phyloP scores from a whole-genome alignment of 2,797 vertebrate genomes.

The Masticophis lateralis region DNA sequence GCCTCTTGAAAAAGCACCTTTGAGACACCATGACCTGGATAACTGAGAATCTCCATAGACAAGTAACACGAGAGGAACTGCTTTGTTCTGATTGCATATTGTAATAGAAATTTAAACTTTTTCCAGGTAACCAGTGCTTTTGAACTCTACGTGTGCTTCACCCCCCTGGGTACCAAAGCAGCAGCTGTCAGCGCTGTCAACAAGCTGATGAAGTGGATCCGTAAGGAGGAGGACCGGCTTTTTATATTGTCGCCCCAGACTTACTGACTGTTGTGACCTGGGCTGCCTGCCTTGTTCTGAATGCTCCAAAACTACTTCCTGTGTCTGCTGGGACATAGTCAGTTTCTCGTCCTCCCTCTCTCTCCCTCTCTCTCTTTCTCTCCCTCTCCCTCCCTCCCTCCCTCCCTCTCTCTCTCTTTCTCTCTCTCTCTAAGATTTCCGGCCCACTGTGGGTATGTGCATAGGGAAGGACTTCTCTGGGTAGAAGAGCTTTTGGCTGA shows the following conservation, averaged over 20 bases:
- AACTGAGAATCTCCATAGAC: background rate
- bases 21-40: background rate
- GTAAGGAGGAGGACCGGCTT: conserved; percentile 94
- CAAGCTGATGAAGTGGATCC: conserved; percentile 98
- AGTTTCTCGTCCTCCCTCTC: background rate
- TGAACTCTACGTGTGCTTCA: conserved; percentile 96
- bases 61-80: background rate
- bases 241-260: conserved; percentile 95
- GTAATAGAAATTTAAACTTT: conserved; percentile 5
- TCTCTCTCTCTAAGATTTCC: background rate
- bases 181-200: conserved; percentile 82
- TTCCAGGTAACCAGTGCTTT: conserved; percentile 94
- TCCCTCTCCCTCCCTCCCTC: background rate
- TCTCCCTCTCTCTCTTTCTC: too few relatives aligned
- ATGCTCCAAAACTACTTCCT: background rate
- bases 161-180: conserved; percentile 90
- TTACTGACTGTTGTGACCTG: conserved; percentile 74
- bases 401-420: background rate
- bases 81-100: background rate
- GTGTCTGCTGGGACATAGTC: background rate
- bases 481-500: background rate
- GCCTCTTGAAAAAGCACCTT: too few relatives aligned
- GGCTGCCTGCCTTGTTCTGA: background rate
- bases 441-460: background rate
- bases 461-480: background rate